Conservation (phyloP, 2,888 invertebrate species). For the Leucophenga montana region DNA sequence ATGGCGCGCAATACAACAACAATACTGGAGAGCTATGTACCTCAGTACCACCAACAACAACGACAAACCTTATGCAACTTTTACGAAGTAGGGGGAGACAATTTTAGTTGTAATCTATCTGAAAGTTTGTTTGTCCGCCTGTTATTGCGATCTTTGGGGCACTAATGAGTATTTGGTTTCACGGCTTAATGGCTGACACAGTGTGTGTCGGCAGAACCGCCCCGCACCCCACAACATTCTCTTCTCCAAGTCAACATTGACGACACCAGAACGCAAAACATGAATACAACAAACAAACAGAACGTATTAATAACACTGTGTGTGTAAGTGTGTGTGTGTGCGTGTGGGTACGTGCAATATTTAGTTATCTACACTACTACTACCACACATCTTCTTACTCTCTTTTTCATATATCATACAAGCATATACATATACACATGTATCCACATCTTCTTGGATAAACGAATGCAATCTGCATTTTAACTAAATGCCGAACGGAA, state of each 20-base stretch:
- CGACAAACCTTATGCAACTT: background rate
- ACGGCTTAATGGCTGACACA: background rate
- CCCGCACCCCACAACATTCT: background rate
- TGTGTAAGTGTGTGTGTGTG: background rate
- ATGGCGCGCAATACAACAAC: background rate
- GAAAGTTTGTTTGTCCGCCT: background rate
- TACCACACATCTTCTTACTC: no score
- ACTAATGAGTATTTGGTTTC: constrained; percentile 3
- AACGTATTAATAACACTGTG: background rate
- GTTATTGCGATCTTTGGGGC: background rate
- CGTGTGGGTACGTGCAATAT: background rate
- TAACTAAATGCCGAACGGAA: no score
- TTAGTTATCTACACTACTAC: background rate
- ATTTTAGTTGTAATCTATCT: background rate
- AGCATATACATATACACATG: no score
- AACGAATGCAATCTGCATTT: no score
- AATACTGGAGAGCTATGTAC: background rate
- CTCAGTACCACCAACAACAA: background rate
- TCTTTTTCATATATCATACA: no score
- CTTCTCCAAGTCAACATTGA: background rate
- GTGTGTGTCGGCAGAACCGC: background rate
- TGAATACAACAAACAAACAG: background rate
- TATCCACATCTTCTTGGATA: no score
- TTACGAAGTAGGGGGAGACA: background rate
- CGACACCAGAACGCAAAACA: no score